phyloP scores from a whole-genome alignment of 2,113 vertebrate species.

The Gallinago media region DNA sequence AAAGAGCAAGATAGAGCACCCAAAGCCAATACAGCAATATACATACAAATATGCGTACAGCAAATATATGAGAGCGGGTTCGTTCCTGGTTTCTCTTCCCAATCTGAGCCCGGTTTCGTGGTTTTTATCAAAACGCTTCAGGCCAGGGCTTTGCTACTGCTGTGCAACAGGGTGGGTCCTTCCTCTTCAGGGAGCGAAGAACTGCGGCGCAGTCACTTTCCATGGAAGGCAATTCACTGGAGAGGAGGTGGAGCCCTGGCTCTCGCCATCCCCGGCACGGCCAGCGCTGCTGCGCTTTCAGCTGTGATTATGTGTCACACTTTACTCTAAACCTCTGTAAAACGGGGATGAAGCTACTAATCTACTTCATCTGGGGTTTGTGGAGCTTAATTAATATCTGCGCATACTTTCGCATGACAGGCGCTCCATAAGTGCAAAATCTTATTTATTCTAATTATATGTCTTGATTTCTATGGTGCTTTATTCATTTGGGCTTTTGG shows the following conservation, averaged over 20 bases:
- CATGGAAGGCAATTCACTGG: slow-evolving; percentile 42
- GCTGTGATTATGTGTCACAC: not conserved
- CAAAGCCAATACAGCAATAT: not conserved
- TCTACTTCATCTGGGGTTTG: slow-evolving; percentile 57
- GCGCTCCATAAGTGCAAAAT: not conserved
- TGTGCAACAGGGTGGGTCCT: slow-evolving; percentile 10
- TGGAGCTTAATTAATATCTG: slow-evolving; percentile 48
- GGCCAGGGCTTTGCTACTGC: not conserved
- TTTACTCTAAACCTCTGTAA: slow-evolving; percentile 28
- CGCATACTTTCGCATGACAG: not conserved
- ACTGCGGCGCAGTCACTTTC: slow-evolving; percentile 3
- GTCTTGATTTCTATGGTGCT: not conserved
- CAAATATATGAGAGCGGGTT: fast-evolving
- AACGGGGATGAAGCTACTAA: slow-evolving; percentile 44
- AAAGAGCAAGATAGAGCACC: not conserved
- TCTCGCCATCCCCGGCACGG: not conserved
- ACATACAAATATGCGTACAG: too few relatives aligned
- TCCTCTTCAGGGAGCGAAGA: not conserved
- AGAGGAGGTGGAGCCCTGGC: slow-evolving; percentile 48
- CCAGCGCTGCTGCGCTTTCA: not conserved
- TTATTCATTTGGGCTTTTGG: slow-evolving; percentile 27
- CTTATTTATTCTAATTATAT: slow-evolving; percentile 29
- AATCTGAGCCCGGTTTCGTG: not conserved
- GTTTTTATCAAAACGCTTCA: not conserved
- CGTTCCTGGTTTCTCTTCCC: not conserved